Evolutionary conservation across 2,888 invertebrate species (phyloP), one percentile per base, ranked within the genome.

Genomic region (Mythimna lalbum): DNA sequence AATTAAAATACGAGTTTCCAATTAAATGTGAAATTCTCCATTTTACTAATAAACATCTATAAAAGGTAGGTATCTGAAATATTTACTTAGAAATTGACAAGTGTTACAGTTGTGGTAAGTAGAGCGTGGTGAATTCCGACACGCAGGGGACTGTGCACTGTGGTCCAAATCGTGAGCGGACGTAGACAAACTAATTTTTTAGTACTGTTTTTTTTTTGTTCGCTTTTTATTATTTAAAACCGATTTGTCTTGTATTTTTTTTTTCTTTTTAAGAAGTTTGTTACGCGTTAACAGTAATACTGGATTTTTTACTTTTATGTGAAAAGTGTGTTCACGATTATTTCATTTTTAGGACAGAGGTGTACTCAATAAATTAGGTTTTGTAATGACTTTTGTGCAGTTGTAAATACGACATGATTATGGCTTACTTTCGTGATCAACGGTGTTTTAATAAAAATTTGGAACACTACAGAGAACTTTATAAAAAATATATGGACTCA

Each of bases 31-130:
- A 62, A 67, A 78, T 63, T 57, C 10, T 59, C 21, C 49, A 62
- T 71, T 69, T 73, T 63, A 14, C 57, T 50, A 52, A 63, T 49
- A 66, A 63, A 63, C 63, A 57, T 76, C 56, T 62, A 78, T 74
- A 82, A 77, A 81, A 75, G 74, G 69, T 78, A 85, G 80, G 81
- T 80, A 90, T 90, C 89, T 84, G 87, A 92, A 93, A 94, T 94
- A 92, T 92, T 94, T 93, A 89, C 91, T 93, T 94, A 95, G 95
- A 95, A 95, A 95, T 93, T 94, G 93, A 92, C 92, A 93, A 93
- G 92, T 93, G 88, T 90, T 91, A 92, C 92, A 89, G 88, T 87
- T 87, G 88, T 55, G 69, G 71, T 80, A 93, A 95, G 86, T 93
- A 90, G 95, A 95, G 94, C 95, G 92, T 90, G 89, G 78, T 88